Conservation (phyloP, 2,888 invertebrate genomes). For the Andrena flavipes region DNA sequence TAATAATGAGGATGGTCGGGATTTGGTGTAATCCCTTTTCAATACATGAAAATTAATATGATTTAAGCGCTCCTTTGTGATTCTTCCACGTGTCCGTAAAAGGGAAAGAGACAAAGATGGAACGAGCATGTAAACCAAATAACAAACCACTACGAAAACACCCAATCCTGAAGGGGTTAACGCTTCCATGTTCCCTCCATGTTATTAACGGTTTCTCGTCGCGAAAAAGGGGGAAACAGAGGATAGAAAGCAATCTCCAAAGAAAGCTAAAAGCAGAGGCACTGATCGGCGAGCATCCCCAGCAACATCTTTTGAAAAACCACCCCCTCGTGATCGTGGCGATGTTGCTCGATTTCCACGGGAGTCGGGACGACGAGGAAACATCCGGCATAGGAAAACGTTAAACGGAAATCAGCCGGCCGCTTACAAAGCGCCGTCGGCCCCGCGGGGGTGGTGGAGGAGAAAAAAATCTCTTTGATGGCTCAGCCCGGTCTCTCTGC, state of each 20-base stretch:
- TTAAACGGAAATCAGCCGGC: conserved; percentile 79
- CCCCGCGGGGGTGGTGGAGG: conserved; percentile 55
- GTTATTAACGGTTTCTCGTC: background rate
- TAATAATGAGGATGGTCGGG: conserved; percentile 51
- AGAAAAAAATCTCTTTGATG: conserved; percentile 77
- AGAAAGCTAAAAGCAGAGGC: background rate
- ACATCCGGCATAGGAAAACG: conserved; percentile 71
- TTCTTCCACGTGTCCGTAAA: background rate
- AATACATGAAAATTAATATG: background rate
- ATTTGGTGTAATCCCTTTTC: conserved; percentile 8
- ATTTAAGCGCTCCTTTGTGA: background rate
- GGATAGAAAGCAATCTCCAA: background rate
- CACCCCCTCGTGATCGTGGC: conserved; percentile 20
- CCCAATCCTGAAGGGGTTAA: background rate
- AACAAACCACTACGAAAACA: too few species aligned
- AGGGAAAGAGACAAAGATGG: background rate
- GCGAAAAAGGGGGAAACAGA: background rate
- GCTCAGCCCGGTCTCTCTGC: conserved; percentile 60
- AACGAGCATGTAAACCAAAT: background rate
- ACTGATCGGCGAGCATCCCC: conserved; percentile 11
- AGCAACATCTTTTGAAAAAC: conserved; percentile 36
- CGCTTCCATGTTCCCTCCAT: background rate
- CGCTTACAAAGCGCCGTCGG: conserved; percentile 65
- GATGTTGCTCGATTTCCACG: conserved; percentile 31
- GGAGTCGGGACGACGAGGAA: conserved; percentile 16